A percentile compares a stretch with the other conserved stretches of the same genome.
Conservation (phyloP, 64 coral and sea anemone species). For the Porites australiensis region DNA sequence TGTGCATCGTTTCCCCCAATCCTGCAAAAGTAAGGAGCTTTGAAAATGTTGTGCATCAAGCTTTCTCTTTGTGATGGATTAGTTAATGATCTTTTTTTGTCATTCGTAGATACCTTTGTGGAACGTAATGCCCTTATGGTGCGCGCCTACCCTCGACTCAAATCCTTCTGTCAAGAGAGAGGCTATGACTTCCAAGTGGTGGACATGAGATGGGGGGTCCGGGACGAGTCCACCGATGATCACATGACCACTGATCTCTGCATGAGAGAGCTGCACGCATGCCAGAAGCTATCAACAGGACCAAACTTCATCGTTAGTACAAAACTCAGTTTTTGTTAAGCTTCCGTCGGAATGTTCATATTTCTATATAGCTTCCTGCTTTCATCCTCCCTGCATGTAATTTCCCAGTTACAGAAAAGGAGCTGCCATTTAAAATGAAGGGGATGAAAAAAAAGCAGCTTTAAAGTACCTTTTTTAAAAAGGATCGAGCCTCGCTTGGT, state of each 20-base stretch:
- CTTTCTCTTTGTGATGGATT: no score
- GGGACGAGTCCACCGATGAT: constrained; percentile 95
- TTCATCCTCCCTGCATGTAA: no score
- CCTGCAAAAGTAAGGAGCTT: no score
- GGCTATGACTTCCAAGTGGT: constrained; percentile 98
- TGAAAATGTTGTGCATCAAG: no score
- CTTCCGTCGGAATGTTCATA: no score
- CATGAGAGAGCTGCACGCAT: constrained; percentile 94
- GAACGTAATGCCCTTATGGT: constrained; percentile 93
- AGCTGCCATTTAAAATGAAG: no score
- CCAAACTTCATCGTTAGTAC: constrained; percentile 93
- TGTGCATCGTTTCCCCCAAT: no score
- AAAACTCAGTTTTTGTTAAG: not conserved
- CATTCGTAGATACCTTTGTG: constrained; percentile 79
- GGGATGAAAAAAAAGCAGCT: no score
- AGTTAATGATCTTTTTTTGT: not conserved
- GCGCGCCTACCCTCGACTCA: constrained; percentile 80
- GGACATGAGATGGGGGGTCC: constrained; percentile 95
- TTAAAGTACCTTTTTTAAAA: no score
- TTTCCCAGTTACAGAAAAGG: no score
- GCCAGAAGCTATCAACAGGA: constrained; percentile 93
- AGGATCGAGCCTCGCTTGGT: no score
- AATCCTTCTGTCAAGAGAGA: constrained; percentile 90
- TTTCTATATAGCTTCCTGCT: no score
- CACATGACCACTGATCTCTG: constrained; percentile 95